Conservation (phyloP, 2,888 invertebrate genomes). For the Abscondita cerata region DNA sequence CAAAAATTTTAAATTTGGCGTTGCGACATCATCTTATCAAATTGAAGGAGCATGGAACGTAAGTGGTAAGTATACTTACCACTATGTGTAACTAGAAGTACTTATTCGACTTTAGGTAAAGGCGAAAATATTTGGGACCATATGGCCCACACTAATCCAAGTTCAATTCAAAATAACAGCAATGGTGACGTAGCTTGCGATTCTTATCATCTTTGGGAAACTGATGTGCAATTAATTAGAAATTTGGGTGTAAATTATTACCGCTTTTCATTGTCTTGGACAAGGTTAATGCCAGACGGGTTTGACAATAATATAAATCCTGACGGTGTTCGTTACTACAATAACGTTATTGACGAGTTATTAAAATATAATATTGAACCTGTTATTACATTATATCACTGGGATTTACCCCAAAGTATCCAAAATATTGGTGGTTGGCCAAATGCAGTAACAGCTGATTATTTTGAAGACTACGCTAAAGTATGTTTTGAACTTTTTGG, state of each 20-base stretch:
- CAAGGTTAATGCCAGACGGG: constrained; percentile 6
- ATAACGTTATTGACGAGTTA: constrained; percentile 65
- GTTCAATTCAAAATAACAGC: constrained; percentile 60
- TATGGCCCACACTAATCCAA: constrained; percentile 56
- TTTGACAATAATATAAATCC: constrained; percentile 33
- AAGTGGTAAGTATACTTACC: constrained; percentile 26
- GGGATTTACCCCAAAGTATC: constrained; percentile 68
- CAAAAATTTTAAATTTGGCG: constrained; percentile 48
- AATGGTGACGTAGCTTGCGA: constrained; percentile 71
- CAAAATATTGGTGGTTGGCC: constrained; percentile 70
- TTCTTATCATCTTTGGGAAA: constrained; percentile 69
- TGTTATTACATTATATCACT: constrained; percentile 68
- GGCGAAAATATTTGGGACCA: constrained; percentile 60
- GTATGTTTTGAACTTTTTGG: constrained; percentile 55
- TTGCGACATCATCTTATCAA: constrained; percentile 52
- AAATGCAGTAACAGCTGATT: constrained; percentile 66
- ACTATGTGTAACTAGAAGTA: background rate
- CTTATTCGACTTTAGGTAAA: constrained; percentile 21
- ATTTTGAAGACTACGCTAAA: constrained; percentile 67
- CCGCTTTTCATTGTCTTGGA: constrained; percentile 8
- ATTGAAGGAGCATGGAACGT: constrained; percentile 46
- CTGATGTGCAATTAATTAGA: constrained; percentile 60
- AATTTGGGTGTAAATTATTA: constrained; percentile 10
- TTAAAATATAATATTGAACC: constrained; percentile 63
- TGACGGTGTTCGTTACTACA: constrained; percentile 69